A percentile compares a stretch with the other conserved stretches of the same genome.
Evolutionary conservation across 30 jellyfish, hydroid and myxozoan genomes (phyloP).

Genomic region (Turritopsis rubra): DNA sequence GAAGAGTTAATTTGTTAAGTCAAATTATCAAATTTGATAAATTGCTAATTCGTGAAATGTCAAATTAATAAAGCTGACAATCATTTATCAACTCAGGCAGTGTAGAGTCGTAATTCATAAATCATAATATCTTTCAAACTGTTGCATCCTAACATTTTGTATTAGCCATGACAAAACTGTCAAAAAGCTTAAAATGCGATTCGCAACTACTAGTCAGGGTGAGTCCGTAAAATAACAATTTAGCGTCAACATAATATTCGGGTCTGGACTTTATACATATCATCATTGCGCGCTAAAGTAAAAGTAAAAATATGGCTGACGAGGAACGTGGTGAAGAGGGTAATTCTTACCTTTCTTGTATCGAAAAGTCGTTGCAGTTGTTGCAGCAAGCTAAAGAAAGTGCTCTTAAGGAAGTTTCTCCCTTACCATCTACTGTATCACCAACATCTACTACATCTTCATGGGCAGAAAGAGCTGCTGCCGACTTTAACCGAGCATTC

Average conservation of each 20-base stretch:
- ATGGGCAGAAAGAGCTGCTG: conserved; percentile 1
- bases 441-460: background rate
- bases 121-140: background rate
- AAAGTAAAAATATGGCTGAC: background rate
- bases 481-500: background rate
- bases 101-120: background rate
- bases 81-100: background rate
- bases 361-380: background rate
- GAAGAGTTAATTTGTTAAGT: background rate
- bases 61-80: background rate
- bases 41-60: background rate
- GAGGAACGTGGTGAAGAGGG: background rate
- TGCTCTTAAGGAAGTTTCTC: background rate
- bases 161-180: background rate
- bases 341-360: background rate
- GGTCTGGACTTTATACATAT: background rate
- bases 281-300: background rate
- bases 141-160: background rate
- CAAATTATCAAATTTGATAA: background rate
- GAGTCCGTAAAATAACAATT: background rate
- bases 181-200: background rate
- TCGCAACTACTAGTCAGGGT: background rate
- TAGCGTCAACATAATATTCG: background rate
- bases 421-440: background rate
- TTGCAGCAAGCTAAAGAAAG: background rate